Conservation (phyloP, 2,113 vertebrate genomes). For the Eptesicus fuscus region DNA sequence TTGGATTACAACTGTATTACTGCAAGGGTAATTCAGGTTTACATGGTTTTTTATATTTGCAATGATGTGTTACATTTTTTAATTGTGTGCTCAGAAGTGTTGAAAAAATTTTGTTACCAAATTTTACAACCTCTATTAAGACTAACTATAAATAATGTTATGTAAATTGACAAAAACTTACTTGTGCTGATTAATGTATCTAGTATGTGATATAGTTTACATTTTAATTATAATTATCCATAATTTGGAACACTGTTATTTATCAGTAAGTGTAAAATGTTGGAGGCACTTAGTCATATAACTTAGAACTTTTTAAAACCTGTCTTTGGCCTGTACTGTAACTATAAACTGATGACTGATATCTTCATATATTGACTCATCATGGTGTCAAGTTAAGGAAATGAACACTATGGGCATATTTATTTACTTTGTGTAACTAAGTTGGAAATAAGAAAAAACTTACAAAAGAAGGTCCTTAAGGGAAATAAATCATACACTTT, state of each 20-base stretch:
- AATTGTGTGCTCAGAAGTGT: neutral
- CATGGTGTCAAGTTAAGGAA: neutral
- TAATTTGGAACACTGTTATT: slow-evolving; percentile 55
- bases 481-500: slow-evolving; percentile 8
- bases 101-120: neutral
- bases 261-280: slow-evolving; percentile 51
- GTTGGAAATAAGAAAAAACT: neutral
- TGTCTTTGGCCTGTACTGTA: neutral
- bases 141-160: slow-evolving; percentile 27
- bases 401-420: neutral
- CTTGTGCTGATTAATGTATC: slow-evolving; percentile 21
- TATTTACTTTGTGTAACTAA: slow-evolving; percentile 11
- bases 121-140: slow-evolving; percentile 25
- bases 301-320: neutral
- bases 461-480: neutral
- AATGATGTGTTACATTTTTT: slow-evolving; percentile 6
- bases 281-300: neutral
- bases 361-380: neutral
- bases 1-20: neutral
- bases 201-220: slow-evolving; percentile 22
- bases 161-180: slow-evolving; percentile 43
- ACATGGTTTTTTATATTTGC: slow-evolving; percentile 52
- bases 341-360: neutral
- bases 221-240: slow-evolving; percentile 22
- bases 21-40: slow-evolving; percentile 55